Base-by-base conservation (phyloP, 53 echinoderm and acorn worm species). In the Henricia sp. region DNA sequence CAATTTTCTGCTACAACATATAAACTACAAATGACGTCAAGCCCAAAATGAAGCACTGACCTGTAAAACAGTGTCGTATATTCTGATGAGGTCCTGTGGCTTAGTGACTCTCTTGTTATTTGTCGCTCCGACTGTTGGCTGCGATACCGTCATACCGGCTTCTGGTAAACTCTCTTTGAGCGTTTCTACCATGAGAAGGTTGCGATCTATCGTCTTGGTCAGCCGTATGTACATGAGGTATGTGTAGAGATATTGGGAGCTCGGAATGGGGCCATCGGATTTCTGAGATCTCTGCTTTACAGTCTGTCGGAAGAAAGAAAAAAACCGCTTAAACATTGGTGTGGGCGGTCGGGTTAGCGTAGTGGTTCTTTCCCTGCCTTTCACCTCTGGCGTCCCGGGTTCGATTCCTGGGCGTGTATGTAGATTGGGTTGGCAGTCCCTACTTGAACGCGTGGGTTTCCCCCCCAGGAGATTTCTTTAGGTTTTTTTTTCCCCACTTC, bases 161-260 rank as follows among this genome's bases (percentile, higher is more conserved):
- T 39, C 82, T n/a, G 88, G 86, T 17, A 97, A 84, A 58, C 88
- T 90, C 38, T 84, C 92, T 65, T 97, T 94, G 16, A 97, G 85
- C 9, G 86, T 63, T 37, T 93, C 90, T 0, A 88, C 90, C 71
- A 97, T 74, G 2, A 94, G 83, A 20, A 92, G 48, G 72, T 97
- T 94, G 13, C 97, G 91, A 28, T 97, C 93, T 73, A 97, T 90
- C n/a, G 97, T 97, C 80, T 90, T 94, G 71, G 94, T 94, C 25
- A 94, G 92, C 26, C 93, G 91, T 68, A 97, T 97, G 87, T 97
- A 92, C 9, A 84, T 94, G 82, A 97, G 74, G 84, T 97, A 97
- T 17, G 92, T 94, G 48, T 94, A 90, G 17, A 97, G 92, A 71
- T 90, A 97, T 72, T 97, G 94, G 19, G 86, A 82, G 26, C 88